phyloP scores from a whole-genome alignment of 2,113 vertebrate genomes.

The Corydoras maculifer region DNA sequence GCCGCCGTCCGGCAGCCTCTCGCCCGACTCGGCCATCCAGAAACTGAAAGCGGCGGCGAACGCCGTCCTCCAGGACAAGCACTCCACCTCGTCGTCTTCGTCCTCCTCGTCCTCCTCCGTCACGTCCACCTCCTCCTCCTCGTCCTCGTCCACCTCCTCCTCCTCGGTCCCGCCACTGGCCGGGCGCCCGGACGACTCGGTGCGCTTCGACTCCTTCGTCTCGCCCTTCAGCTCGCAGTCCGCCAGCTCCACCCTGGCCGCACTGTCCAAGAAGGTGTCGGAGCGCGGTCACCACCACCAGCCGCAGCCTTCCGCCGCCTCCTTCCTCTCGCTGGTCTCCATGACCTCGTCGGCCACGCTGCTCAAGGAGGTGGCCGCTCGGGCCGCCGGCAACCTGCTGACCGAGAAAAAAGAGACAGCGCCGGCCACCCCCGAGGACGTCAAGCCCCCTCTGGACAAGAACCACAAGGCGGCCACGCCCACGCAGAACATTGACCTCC shows the following conservation, averaged over 20 bases:
- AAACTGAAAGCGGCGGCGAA: slow-evolving; percentile 96
- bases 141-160: slow-evolving; percentile 52
- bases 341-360: slow-evolving; percentile 97
- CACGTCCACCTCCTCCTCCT: slow-evolving; percentile 47
- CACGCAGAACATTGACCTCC: slow-evolving; percentile 80
- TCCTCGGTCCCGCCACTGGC: slow-evolving; percentile 48
- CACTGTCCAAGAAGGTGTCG: slow-evolving; percentile 97
- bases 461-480: slow-evolving; percentile 84
- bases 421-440: slow-evolving; percentile 72
- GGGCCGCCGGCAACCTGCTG: slow-evolving; percentile 89
- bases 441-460: slow-evolving; percentile 82
- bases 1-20: slow-evolving; percentile 81
- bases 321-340: slow-evolving; percentile 92
- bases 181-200: slow-evolving; percentile 72
- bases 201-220: slow-evolving; percentile 91
- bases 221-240: slow-evolving; percentile 97
- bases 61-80: slow-evolving; percentile 94
- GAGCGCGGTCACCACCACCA: slow-evolving; percentile 80
- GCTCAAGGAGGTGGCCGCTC: slow-evolving; percentile 95
- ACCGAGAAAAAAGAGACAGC: slow-evolving; percentile 83
- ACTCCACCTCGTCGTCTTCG: slow-evolving; percentile 59
- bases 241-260: slow-evolving; percentile 93
- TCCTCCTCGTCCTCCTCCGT: slow-evolving; percentile 54
- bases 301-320: slow-evolving; percentile 71
- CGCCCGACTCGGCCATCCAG: slow-evolving; percentile 94